Conservation (phyloP, 2,888 invertebrate genomes). For the Tribolium freemani region DNA sequence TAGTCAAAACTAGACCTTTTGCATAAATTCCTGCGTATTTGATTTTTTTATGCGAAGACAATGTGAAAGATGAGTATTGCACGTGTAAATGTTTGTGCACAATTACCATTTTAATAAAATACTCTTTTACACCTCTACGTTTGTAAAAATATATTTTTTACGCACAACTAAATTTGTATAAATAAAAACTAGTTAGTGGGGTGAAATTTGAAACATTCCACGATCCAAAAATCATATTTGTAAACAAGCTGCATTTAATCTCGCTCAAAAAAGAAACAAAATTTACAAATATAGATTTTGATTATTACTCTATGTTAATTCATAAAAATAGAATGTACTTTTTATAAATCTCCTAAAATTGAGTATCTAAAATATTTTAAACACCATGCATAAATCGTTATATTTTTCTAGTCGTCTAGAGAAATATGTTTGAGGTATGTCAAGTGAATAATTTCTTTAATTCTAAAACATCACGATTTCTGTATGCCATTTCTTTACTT, state of each 20-base stretch:
- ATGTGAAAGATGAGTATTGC: background rate
- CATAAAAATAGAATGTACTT: constrained; percentile 53
- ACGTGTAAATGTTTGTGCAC: background rate
- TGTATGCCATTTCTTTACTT: constrained; percentile 54
- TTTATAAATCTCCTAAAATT: constrained; percentile 48
- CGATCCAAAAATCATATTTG: background rate
- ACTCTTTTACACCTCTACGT: background rate
- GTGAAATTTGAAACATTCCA: background rate
- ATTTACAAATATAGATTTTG: constrained; percentile 39
- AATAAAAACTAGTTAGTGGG: background rate
- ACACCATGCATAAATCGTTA: constrained; percentile 45
- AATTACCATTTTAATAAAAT: background rate
- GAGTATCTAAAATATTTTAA: constrained; percentile 53
- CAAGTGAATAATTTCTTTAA: constrained; percentile 45
- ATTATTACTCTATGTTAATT: constrained; percentile 35
- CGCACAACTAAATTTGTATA: background rate
- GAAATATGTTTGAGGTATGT: constrained; percentile 56
- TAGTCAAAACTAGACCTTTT: background rate
- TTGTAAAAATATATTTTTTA: constrained; percentile 25
- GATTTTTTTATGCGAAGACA: background rate
- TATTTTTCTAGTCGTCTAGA: constrained; percentile 43
- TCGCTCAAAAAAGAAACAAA: background rate
- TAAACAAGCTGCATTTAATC: background rate
- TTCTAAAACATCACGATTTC: constrained; percentile 54
- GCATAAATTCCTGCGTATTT: background rate